phyloP scores from a whole-genome alignment of 2,797 vertebrate genomes.

The Melanitta fusca region DNA sequence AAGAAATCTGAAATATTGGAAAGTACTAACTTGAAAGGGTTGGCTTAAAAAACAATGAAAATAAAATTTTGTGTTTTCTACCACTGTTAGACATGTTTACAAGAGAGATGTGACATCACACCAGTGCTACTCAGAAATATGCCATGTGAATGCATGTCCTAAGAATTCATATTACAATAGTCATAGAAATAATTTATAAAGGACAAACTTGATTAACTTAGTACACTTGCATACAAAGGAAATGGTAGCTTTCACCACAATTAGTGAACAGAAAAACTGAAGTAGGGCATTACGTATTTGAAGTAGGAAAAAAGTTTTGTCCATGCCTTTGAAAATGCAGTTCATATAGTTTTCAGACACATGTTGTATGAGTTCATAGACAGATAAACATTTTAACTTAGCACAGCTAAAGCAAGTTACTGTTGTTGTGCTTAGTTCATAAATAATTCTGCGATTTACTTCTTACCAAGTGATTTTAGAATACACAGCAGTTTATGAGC shows the following conservation, averaged over 20 bases:
- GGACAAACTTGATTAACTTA: not conserved
- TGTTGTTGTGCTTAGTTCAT: conserved; percentile 19
- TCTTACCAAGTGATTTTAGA: not conserved
- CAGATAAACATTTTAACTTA: conserved; percentile 26
- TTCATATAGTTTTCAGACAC: not conserved
- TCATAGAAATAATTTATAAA: not conserved
- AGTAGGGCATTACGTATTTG: not conserved
- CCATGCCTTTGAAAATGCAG: conserved; percentile 6
- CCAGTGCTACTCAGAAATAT: not conserved
- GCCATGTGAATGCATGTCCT: not conserved
- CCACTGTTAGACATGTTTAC: not conserved
- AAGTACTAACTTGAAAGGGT: not conserved
- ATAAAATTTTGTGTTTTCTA: not conserved
- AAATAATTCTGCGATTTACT: conserved; percentile 46
- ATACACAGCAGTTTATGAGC: not conserved
- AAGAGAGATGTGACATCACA: not conserved
- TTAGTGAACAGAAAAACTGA: not conserved
- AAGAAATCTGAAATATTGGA: not conserved
- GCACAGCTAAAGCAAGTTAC: not conserved
- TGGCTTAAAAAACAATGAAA: not conserved
- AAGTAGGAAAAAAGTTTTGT: not conserved
- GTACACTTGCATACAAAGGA: not conserved
- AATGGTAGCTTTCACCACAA: not conserved
- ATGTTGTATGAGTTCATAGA: not conserved
- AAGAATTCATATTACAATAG: not conserved